These are phyloP conservation scores for Bos javanicus DNA, from an alignment of 2,113 vertebrate genomes.

Conservation along the genomic window DNA sequence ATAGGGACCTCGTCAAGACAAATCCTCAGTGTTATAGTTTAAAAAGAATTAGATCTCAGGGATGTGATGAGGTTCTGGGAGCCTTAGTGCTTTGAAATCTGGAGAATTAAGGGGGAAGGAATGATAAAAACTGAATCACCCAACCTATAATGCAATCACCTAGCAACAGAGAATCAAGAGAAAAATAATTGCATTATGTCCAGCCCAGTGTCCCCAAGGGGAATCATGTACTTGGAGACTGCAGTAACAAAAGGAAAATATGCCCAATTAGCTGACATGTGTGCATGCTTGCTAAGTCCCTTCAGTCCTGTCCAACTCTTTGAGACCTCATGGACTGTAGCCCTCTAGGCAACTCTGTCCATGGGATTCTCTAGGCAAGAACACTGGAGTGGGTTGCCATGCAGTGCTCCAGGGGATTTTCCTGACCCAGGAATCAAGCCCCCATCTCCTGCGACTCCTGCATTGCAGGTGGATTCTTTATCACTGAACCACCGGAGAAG, in stretches of 20 bases:
- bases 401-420: background rate
- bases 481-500: fast-evolving
- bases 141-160: background rate
- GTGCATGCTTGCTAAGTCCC: background rate
- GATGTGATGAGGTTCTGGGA: background rate
- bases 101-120: background rate
- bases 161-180: background rate
- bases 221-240: background rate
- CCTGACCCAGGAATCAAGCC: background rate
- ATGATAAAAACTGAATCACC: background rate
- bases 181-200: background rate
- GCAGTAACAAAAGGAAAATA: background rate
- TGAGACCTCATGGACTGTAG: fast-evolving
- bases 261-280: background rate
- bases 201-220: background rate
- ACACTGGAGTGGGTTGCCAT: background rate
- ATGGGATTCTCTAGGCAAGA: background rate
- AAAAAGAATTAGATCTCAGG: background rate
- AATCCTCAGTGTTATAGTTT: background rate
- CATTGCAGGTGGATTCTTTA: background rate
- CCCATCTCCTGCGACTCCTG: background rate
- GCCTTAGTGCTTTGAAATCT: background rate
- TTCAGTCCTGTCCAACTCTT: background rate
- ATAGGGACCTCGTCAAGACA: background rate
- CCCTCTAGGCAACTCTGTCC: background rate